Percentiles rank a stretch among this genome's conserved stretches.
Conservation (phyloP, 2,797 vertebrate genomes). For the Coluber constrictor region DNA sequence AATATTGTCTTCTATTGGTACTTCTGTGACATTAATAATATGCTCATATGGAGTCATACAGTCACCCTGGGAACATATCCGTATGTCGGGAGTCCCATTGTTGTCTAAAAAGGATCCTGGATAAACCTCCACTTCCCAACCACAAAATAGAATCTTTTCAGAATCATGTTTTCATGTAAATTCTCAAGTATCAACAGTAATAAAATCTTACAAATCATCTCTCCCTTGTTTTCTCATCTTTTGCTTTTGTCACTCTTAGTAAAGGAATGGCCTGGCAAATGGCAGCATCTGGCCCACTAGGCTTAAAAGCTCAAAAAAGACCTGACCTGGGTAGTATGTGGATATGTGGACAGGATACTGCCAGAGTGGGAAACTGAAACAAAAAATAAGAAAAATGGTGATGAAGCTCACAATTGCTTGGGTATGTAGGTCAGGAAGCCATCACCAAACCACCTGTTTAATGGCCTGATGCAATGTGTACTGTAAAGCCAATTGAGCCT, state of each 20-base stretch:
- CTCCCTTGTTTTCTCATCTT: background rate
- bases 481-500: background rate
- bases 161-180: background rate
- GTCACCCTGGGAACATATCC: background rate
- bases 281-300: background rate
- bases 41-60: background rate
- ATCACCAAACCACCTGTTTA: background rate
- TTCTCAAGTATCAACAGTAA: background rate
- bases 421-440: background rate
- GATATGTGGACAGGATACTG: background rate
- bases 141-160: background rate
- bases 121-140: background rate
- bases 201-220: background rate
- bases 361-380: background rate
- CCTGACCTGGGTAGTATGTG: background rate
- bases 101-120: background rate
- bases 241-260: too few species aligned
- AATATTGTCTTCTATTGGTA: background rate
- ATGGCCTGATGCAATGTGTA: background rate
- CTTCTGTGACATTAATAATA: background rate
- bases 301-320: background rate
- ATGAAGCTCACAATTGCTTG: background rate
- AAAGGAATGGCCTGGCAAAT: background rate
- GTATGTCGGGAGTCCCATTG: fast-evolving
- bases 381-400: background rate